Evolutionary conservation across 2,888 invertebrate species (phyloP).

Genomic region (Mimachlamys varia): DNA sequence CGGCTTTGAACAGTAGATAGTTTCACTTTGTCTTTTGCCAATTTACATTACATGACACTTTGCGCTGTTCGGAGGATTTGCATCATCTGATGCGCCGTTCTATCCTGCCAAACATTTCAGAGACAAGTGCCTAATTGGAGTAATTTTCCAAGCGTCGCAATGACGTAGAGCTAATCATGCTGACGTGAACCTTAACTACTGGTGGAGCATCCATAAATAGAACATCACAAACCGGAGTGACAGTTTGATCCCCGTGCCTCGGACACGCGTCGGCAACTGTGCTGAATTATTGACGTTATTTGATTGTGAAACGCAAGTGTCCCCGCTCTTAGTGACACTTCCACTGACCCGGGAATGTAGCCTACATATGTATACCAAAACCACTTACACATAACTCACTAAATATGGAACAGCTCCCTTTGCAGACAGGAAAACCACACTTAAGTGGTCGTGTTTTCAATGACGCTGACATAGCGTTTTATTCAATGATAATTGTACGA

Average conservation of each 20-base stretch:
- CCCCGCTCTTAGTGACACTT: not conserved
- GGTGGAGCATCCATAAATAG: not conserved
- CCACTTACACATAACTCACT: not conserved
- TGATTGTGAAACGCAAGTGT: not conserved
- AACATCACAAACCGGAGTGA: not conserved
- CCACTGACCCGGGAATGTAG: not conserved
- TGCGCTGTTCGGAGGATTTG: not conserved
- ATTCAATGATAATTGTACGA: no score
- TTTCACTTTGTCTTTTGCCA: not conserved
- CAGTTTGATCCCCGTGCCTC: not conserved
- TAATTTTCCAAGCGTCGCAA: constrained; percentile 6
- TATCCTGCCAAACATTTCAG: not conserved
- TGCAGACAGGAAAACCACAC: not conserved
- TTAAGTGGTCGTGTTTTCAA: not conserved
- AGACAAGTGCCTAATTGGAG: constrained; percentile 16
- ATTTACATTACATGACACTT: not conserved
- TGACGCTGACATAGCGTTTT: not conserved
- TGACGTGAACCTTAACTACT: not conserved
- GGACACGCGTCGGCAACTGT: not conserved
- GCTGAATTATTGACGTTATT: not conserved
- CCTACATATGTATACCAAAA: not conserved
- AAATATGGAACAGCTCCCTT: not conserved
- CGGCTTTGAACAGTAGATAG: not conserved
- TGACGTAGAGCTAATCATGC: not conserved
- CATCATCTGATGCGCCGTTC: not conserved